Conservation (phyloP, 2,113 vertebrate species). For the Clupea harengus region DNA sequence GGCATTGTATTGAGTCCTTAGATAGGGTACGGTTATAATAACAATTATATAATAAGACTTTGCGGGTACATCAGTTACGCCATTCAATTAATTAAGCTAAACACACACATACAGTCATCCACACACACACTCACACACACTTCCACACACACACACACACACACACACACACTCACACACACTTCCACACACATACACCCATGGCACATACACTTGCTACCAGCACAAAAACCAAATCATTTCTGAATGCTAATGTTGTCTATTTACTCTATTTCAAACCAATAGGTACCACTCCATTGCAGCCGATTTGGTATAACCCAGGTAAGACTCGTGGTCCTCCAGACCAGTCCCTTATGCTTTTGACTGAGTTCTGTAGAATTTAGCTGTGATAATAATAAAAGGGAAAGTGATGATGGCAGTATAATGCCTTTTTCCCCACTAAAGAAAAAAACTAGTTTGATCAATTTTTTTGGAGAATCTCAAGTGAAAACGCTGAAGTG, state of each 20-base stretch:
- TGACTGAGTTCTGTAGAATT: neutral
- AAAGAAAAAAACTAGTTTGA: too few relatives aligned
- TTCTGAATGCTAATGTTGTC: constrained; percentile 10
- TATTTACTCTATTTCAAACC: constrained; percentile 29
- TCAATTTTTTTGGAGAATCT: too few relatives aligned
- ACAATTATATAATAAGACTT: too few relatives aligned
- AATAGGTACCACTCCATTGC: constrained; percentile 77
- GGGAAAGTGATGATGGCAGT: too few relatives aligned
- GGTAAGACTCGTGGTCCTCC: constrained; percentile 68
- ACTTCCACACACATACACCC: neutral
- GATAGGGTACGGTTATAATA: too few relatives aligned
- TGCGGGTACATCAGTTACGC: too few relatives aligned
- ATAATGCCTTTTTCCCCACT: too few relatives aligned
- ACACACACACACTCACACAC: neutral
- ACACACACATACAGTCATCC: neutral
- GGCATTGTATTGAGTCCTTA: too few relatives aligned
- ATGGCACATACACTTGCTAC: too few relatives aligned
- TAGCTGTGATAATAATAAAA: too few relatives aligned
- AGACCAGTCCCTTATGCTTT: neutral
- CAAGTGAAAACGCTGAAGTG: neutral
- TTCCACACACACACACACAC: neutral
- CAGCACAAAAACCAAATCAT: neutral
- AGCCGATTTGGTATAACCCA: constrained; percentile 89
- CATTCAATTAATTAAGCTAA: too few relatives aligned
- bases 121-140: neutral